A percentile compares a stretch with the other conserved stretches of the same genome.
These are phyloP conservation scores for Geothlypis trichas DNA, from an alignment of 2,113 vertebrate species.

Conservation along the genomic window DNA sequence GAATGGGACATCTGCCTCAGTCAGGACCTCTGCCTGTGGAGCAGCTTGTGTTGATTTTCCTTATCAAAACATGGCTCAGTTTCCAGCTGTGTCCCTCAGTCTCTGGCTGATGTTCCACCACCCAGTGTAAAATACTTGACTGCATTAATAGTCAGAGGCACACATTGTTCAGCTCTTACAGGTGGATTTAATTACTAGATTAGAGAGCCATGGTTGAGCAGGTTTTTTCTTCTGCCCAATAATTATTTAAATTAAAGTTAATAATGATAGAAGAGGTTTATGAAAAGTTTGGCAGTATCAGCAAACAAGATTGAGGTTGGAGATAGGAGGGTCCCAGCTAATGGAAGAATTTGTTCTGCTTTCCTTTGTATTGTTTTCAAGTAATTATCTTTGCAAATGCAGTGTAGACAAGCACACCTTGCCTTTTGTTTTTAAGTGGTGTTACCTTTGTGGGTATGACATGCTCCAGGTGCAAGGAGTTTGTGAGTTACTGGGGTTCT, in stretches of 20 bases:
- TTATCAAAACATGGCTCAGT: background rate
- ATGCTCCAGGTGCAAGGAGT: background rate
- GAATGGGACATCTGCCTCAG: background rate
- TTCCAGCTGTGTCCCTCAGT: background rate
- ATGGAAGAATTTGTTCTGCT: background rate
- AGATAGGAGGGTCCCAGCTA: background rate
- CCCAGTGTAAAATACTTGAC: background rate
- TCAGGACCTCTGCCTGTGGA: background rate
- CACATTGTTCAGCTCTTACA: background rate
- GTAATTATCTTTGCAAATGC: background rate
- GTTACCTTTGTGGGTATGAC: background rate
- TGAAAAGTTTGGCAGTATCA: background rate
- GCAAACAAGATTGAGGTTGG: background rate
- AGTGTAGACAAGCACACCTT: background rate
- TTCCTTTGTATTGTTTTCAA: background rate
- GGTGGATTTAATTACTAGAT: conserved; percentile 10
- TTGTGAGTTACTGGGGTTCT: background rate
- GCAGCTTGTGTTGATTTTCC: background rate
- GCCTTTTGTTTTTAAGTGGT: background rate
- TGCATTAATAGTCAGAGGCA: background rate
- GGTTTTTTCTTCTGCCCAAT: background rate
- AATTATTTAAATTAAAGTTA: conserved; percentile 16
- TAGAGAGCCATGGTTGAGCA: background rate
- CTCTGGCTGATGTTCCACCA: background rate
- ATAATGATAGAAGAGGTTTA: background rate